A percentile compares a stretch with the other conserved stretches of the same genome.
phyloP scores from a whole-genome alignment of 2,888 invertebrate genomes.

The Danaus chrysippus region DNA sequence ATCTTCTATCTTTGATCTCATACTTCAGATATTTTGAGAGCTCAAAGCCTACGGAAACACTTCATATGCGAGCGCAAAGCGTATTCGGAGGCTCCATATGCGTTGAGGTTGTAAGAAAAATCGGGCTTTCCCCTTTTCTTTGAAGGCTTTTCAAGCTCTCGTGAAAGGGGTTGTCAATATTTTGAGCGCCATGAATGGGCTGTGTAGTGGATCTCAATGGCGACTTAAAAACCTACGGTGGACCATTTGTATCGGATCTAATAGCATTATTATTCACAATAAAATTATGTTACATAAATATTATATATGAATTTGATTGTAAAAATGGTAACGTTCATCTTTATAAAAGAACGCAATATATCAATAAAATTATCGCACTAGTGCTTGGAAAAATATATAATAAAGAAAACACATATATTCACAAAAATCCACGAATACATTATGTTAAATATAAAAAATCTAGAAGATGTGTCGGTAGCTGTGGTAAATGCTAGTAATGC shows the following conservation, averaged over 20 bases:
- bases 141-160: constrained; percentile 60
- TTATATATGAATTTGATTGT: too few species aligned
- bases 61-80: constrained; percentile 39
- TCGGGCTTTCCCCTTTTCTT: constrained; percentile 65
- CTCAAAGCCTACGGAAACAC: constrained; percentile 40
- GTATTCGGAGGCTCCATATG: constrained; percentile 54
- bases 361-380: too few species aligned
- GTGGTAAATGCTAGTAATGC: constrained; percentile 48
- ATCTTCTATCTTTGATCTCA: constrained; percentile 38
- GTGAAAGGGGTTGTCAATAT: constrained; percentile 75
- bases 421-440: too few species aligned
- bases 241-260: constrained; percentile 43
- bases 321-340: too few species aligned
- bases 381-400: too few species aligned
- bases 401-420: too few species aligned
- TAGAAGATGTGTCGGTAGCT: constrained; percentile 33
- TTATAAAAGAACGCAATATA: too few species aligned
- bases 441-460: too few species aligned
- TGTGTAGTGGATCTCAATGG: constrained; percentile 66
- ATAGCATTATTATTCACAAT: background rate
- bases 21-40: constrained; percentile 41
- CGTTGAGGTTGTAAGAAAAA: constrained; percentile 69
- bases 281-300: too few species aligned
- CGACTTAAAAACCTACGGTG: constrained; percentile 53
- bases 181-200: constrained; percentile 72